Conservation (phyloP, 2,113 vertebrate species). For the Eupsittula cactorum region DNA sequence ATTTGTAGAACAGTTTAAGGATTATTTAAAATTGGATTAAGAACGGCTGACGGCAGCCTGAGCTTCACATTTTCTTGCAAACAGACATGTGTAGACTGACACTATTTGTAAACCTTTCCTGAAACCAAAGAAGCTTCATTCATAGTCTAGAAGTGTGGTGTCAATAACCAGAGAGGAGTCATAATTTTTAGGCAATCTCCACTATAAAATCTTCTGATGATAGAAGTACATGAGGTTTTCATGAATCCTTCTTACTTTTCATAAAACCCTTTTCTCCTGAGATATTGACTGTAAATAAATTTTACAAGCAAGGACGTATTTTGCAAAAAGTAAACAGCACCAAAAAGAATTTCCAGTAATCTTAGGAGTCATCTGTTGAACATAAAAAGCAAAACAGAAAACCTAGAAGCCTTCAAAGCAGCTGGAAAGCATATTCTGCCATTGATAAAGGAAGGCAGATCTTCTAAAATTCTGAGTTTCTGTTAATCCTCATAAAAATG, state of each 20-base stretch:
- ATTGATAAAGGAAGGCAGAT: neutral
- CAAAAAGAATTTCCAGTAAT: neutral
- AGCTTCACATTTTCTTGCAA: neutral
- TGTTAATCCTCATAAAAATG: neutral
- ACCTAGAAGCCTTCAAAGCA: neutral
- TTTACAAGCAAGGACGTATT: neutral
- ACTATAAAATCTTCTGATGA: neutral
- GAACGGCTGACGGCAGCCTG: neutral
- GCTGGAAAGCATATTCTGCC: neutral
- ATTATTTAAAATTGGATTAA: neutral
- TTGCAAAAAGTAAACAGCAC: neutral
- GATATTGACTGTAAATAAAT: neutral
- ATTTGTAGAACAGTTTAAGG: neutral
- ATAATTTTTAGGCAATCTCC: neutral
- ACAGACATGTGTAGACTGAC: neutral
- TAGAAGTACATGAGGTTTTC: neutral
- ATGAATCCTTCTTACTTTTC: neutral
- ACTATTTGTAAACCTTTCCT: neutral
- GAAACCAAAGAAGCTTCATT: neutral
- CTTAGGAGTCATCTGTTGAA: neutral
- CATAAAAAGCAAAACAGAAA: neutral
- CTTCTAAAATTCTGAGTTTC: neutral
- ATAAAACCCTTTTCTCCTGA: neutral
- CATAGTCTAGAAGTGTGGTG: neutral
- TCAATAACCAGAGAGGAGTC: neutral